These are phyloP conservation scores for Lucinisca nassula DNA, from an alignment of 2,888 invertebrate species.

Conservation along the genomic window DNA sequence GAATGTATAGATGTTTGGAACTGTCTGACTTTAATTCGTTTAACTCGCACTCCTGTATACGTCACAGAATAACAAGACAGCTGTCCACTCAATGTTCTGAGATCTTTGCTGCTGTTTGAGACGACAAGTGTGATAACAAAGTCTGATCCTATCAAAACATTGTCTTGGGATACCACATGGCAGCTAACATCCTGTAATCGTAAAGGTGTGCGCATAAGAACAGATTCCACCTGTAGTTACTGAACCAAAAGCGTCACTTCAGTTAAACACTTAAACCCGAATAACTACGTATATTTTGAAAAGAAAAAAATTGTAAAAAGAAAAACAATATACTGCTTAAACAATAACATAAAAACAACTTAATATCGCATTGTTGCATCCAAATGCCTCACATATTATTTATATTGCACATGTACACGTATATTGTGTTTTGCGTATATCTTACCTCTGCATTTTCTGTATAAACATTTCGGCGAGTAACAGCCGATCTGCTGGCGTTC, in stretches of 20 bases:
- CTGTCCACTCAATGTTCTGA: conserved; percentile 51
- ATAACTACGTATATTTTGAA: no score
- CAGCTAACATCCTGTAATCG: conserved; percentile 59
- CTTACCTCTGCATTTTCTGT: not conserved
- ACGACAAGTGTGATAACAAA: conserved; percentile 47
- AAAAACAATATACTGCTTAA: no score
- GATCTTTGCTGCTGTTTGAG: conserved; percentile 35
- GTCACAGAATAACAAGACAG: conserved; percentile 59
- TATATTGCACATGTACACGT: no score
- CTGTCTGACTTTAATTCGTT: not conserved
- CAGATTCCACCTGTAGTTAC: no score
- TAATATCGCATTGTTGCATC: no score
- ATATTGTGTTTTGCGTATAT: no score
- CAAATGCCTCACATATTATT: no score
- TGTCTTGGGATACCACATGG: conserved; percentile 52
- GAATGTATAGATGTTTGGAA: not conserved
- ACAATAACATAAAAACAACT: no score
- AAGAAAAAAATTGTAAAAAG: no score
- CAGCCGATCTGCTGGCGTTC: conserved; percentile 38
- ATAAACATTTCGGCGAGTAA: not conserved
- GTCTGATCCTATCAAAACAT: conserved; percentile 58
- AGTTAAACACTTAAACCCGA: no score
- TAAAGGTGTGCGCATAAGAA: no score
- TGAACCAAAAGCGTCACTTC: no score
- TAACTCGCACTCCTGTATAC: conserved; percentile 54